A percentile compares a stretch with the other conserved stretches of the same genome.
phyloP scores from a whole-genome alignment of 1,140 invertebrate species.

The Ridgeia piscesae region DNA sequence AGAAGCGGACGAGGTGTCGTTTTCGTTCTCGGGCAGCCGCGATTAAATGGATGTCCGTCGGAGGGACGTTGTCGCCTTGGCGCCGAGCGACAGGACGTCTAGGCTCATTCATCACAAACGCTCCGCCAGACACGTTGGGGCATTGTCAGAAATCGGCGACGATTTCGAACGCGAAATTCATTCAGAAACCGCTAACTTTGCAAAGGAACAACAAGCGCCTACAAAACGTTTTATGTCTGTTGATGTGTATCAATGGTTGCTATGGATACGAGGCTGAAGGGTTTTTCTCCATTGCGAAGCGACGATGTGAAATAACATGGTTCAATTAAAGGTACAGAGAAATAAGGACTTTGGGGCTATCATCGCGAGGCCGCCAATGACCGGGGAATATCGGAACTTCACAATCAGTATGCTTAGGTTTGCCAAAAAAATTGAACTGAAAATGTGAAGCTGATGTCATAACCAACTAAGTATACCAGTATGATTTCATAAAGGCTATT shows the following conservation, averaged over 20 bases:
- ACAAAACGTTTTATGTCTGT: background rate
- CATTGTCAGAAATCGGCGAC: background rate
- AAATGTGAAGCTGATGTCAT: background rate
- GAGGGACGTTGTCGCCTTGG: background rate
- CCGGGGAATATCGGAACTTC: background rate
- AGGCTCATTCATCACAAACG: background rate
- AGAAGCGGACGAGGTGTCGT: background rate
- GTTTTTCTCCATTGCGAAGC: background rate
- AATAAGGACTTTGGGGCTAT: no score
- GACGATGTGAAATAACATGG: background rate
- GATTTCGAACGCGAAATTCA: background rate
- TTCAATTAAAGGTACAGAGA: background rate
- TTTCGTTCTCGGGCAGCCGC: background rate
- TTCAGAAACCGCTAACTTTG: background rate
- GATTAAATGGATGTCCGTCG: background rate
- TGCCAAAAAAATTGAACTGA: no score
- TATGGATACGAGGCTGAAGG: background rate
- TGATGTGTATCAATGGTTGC: no score
- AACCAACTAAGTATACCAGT: background rate
- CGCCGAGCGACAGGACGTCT: no score
- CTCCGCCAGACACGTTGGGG: background rate
- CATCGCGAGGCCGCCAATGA: no score
- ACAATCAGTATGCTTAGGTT: background rate
- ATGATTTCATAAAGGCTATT: background rate
- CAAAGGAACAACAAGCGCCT: background rate